These are phyloP conservation scores for Odiellus spinosus DNA, from an alignment of 2,888 invertebrate species.

Conservation along the genomic window DNA sequence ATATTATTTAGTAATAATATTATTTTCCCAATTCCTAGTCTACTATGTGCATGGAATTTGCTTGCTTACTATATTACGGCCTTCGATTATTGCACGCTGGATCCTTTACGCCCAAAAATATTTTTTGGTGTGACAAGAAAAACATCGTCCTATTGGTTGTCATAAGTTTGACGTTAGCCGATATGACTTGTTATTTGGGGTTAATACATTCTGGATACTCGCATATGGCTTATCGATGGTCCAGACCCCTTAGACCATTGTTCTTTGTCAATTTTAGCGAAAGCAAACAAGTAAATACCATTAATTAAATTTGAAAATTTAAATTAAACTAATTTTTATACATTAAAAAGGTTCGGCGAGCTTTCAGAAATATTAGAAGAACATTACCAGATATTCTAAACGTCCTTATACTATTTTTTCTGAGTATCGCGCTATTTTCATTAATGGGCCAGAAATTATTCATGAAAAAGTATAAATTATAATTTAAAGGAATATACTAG, in stretches of 20 bases:
- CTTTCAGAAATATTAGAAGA: slow-evolving; percentile 33
- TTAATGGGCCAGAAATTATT: slow-evolving; percentile 33
- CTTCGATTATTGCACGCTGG: slow-evolving; percentile 27
- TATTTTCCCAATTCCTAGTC: slow-evolving; percentile 15
- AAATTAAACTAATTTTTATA: slow-evolving; percentile 4
- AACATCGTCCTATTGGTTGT: slow-evolving; percentile 27
- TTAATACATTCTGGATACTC: slow-evolving; percentile 14
- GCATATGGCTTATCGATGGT: slow-evolving; percentile 28
- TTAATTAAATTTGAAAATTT: neutral
- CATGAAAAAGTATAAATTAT: slow-evolving; percentile 26
- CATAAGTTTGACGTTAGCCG: slow-evolving; percentile 26
- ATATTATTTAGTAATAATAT: slow-evolving; percentile 1
- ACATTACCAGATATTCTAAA: slow-evolving; percentile 34
- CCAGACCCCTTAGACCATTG: slow-evolving; percentile 31
- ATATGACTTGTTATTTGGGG: slow-evolving; percentile 15
- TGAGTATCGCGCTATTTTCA: slow-evolving; percentile 32
- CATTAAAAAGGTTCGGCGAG: slow-evolving; percentile 28
- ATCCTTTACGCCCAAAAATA: slow-evolving; percentile 24
- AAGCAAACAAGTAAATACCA: slow-evolving; percentile 23
- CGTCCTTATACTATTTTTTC: slow-evolving; percentile 32
- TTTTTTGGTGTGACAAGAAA: slow-evolving; percentile 31
- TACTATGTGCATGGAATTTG: slow-evolving; percentile 28
- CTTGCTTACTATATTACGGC: slow-evolving; percentile 27
- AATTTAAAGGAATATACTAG: neutral
- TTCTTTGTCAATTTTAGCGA: slow-evolving; percentile 29